Conservation (phyloP, 2,888 invertebrate genomes). For the Ischnura elegans region DNA sequence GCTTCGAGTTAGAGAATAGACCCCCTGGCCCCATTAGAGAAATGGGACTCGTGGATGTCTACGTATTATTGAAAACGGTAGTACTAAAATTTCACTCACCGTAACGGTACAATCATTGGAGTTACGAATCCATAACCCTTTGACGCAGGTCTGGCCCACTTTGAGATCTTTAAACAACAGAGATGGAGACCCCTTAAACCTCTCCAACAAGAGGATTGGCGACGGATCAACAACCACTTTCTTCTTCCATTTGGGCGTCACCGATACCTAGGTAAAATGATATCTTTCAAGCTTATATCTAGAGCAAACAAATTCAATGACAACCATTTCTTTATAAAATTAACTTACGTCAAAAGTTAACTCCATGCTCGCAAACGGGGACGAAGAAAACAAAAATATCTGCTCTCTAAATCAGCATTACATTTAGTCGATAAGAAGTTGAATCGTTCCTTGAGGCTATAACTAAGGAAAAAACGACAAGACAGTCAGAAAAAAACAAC, state of each 20-base stretch:
- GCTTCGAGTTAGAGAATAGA: too few species aligned
- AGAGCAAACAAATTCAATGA: not conserved
- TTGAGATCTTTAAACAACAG: constrained; percentile 34
- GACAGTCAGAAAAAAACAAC: too few species aligned
- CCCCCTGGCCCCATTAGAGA: too few species aligned
- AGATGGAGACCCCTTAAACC: constrained; percentile 28
- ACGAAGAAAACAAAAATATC: too few species aligned
- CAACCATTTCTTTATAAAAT: not conserved
- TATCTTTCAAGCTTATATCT: not conserved
- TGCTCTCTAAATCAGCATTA: too few species aligned
- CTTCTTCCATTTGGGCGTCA: constrained; percentile 38
- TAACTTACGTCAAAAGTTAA: constrained; percentile 4
- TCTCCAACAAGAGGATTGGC: constrained; percentile 38
- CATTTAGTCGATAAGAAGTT: too few species aligned
- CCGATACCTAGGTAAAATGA: not conserved
- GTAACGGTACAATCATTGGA: constrained; percentile 47
- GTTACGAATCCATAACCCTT: constrained; percentile 37
- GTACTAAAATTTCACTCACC: constrained; percentile 11
- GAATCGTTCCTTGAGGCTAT: too few species aligned
- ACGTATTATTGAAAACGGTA: too few species aligned
- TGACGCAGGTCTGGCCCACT: not conserved
- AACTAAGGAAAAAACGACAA: too few species aligned
- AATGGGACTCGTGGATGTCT: too few species aligned
- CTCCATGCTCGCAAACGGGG: too few species aligned
- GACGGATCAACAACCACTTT: constrained; percentile 8